Percentiles rank a stretch among this genome's conserved stretches.
These are phyloP conservation scores for Furnarius figulus DNA, from an alignment of 2,113 vertebrate genomes.

Conservation along the genomic window DNA sequence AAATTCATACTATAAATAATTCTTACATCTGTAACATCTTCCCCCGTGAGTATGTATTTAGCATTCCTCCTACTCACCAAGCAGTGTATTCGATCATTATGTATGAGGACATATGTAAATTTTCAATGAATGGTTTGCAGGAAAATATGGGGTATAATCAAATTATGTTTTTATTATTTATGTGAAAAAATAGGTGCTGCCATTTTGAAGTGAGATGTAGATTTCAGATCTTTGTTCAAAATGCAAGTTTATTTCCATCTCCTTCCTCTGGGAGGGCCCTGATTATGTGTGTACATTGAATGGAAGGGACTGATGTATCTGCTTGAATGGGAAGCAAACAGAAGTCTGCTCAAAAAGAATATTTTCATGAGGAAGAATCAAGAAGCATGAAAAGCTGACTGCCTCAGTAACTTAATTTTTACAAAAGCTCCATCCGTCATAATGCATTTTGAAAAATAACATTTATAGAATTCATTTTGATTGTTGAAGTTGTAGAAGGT, in stretches of 20 bases:
- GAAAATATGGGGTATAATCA: not conserved
- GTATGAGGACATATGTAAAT: not conserved
- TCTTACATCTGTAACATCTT: not conserved
- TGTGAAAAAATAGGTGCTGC: not conserved
- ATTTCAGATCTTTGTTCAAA: not conserved
- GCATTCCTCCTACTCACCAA: not conserved
- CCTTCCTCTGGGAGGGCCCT: not conserved
- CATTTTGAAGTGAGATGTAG: not conserved
- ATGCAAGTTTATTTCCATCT: not conserved
- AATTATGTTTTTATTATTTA: not conserved
- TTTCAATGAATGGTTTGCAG: not conserved
- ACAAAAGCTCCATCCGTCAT: not conserved
- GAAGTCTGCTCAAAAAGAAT: not conserved
- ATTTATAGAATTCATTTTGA: not conserved
- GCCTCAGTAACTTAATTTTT: not conserved
- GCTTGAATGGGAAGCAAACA: not conserved
- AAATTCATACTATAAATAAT: not conserved
- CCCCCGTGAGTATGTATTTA: not conserved
- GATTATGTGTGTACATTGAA: not conserved
- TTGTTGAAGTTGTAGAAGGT: not conserved
- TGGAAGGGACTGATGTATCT: fast-evolving
- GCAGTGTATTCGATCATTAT: not conserved
- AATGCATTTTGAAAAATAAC: not conserved
- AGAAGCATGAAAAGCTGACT: not conserved
- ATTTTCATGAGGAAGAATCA: not conserved